Evolutionary conservation across 2,888 invertebrate species (phyloP).

Genomic region (Synanthedon tipuliformis): DNA sequence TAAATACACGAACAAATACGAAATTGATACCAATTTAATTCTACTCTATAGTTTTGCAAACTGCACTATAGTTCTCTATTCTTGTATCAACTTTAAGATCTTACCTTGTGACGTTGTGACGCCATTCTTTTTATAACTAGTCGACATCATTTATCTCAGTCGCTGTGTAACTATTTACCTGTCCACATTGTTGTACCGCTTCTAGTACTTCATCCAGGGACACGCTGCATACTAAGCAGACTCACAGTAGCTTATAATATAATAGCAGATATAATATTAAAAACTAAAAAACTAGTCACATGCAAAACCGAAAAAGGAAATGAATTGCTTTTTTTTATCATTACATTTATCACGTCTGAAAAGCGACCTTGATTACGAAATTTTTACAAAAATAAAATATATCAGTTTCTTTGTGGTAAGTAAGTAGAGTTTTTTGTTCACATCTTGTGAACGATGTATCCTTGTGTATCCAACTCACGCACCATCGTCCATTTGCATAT

Average conservation of each 20-base stretch:
- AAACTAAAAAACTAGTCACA: conserved; percentile 25
- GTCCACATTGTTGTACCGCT: conserved; percentile 36
- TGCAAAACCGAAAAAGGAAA: conserved; percentile 9
- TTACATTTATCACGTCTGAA: too few relatives aligned
- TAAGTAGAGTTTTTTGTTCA: neutral
- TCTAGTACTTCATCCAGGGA: conserved; percentile 21
- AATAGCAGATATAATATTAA: conserved; percentile 31
- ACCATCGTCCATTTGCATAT: conserved; percentile 49
- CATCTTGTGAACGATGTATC: conserved; percentile 16
- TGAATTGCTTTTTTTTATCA: too few relatives aligned
- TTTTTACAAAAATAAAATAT: too few relatives aligned
- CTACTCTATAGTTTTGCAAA: too few relatives aligned
- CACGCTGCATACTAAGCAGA: conserved; percentile 43
- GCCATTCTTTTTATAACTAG: conserved; percentile 15
- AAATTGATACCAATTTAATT: too few relatives aligned
- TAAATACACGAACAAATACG: too few relatives aligned
- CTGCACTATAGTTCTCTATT: neutral
- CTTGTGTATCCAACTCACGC: conserved; percentile 33
- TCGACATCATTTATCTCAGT: conserved; percentile 31
- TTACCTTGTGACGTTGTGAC: neutral
- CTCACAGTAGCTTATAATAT: conserved; percentile 42
- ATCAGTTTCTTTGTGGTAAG: too few relatives aligned
- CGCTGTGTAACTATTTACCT: conserved; percentile 25
- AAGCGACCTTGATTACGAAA: too few relatives aligned
- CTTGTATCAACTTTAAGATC: neutral